Base-by-base conservation (phyloP, 2,113 vertebrate genomes). In the Pollimyrus isidori region DNA sequence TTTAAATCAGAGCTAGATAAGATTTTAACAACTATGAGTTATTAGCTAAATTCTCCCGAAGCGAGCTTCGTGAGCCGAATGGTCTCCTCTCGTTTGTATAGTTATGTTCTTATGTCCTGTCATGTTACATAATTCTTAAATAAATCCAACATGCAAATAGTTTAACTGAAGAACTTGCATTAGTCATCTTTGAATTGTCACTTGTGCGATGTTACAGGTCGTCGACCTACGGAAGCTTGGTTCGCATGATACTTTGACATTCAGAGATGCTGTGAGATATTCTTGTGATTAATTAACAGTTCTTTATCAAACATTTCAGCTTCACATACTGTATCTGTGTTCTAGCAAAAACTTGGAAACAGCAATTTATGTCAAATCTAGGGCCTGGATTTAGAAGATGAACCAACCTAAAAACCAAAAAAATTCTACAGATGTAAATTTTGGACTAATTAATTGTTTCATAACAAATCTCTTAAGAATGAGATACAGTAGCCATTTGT, bases 211-310 rank as follows among this genome's bases (percentile, higher is more conserved):
- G 53, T 56, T 39, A 89, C 46, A 30, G 3, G 45, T 0, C n/a
- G 39, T 23, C 13, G 17, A 65, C 35, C 87, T 62, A 35, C 3
- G 26, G 89, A 87, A 73, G 80, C 46, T 89, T 19, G 56, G 35
- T 88, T 73, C 35, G 19, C 13, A 21, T 91, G 73, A 90, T 49
- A 90, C 73, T 89, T 35, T 89, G 87, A 84, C 46, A 35, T 26
- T 26, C 35, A 87, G 85, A 90, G 46, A 42, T 1, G 23, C 62
- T 84, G 73, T 88, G 86, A 90, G 90, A 46, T 56, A 76, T 89
- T 86, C 62, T 48, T 52, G 73, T 90, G 91, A 92, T 93, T 90
- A 88, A 91, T 91, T 90, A 48, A 89, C 48, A 65, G 50, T 89
- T 92, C 86, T 69, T 53, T 87, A 48, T 58, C 88, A 85, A 91